Base-by-base conservation (phyloP, 2,888 invertebrate species). In the Sarcophaga rosellei region DNA sequence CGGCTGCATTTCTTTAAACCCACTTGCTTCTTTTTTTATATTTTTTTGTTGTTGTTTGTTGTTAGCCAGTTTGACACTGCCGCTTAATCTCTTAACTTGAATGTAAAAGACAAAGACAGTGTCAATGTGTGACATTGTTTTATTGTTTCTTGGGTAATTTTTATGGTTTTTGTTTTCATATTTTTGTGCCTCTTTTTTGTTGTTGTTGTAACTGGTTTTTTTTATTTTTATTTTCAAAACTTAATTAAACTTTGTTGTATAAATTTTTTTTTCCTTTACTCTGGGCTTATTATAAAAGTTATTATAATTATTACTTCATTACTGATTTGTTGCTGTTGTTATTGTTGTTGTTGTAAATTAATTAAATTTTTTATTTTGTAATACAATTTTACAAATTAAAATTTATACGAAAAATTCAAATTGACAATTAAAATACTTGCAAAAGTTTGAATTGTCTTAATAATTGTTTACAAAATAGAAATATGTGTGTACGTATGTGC, bases 111-210 rank as follows among this genome's bases (percentile, higher is more conserved):
- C 66, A 66, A 21, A 59, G 44, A 17, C 59, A 68, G 8, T 59
- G 59, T 66, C 44, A 76, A 59, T 59, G 66, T 76, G 76, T 76
- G 66, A 68, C 66, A 57, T 59, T 76, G 57, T 76, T 23, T 23
- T 2, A 53, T 57, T 73, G 11, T 44, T 76, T 68, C 20, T 5
- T 15, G 12, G 17, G 53, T 76, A 66, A 35, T 35, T 20, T 5
- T n/a, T n/a, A n/a, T 15, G 4, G 53, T 76, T 66, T 57, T 20
- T 20, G 15, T 25, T 1, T 25, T 6, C 8, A 53, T 44, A 59
- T 76, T 66, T 76, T 11, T 4, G 25, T 66, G 6, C 21, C 10
- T 12, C 20, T 57, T 65, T 0, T 75, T 66, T 4, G 12, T 66
- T 59, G 5, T 4, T 57, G n/a, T 35, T 35, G 35, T 35, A 35